Evolutionary conservation across 2,888 invertebrate species (phyloP), one percentile per base, ranked within the genome.

Genomic region (Drosophila mimetica): DNA sequence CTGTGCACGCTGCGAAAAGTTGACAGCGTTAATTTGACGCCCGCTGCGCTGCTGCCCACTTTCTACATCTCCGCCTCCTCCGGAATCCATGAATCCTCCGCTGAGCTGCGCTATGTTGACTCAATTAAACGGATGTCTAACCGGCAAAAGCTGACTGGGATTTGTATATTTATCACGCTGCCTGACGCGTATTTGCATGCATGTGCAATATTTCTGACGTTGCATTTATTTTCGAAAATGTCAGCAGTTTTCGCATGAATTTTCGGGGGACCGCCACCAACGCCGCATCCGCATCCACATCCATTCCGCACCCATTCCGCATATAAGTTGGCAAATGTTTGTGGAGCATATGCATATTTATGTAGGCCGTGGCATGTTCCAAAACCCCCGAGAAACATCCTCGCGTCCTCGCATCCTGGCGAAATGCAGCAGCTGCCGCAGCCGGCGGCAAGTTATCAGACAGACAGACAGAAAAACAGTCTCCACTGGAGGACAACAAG

Each of bases 41-140:
- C 53, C 60, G 50, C 46, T 34, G n/a, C n/a, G n/a, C n/a, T n/a
- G n/a, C n/a, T 30, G 46, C 22, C 18, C 64, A n/a, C 7, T 11
- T 11, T 2, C 18, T 37, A 13, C 39, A 13, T 4, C 8, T 16
- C 37, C 16, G 34, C 18, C 42, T 4, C 7, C 46, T 13, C 1
- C n/a, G 13, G 34, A 34, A 30, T 48, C 46, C 30, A 28, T 28
- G 57, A 34, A 42, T 42, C 59, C 9, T 63, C 36, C 32, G 34
- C 48, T 18, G 59, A n/a, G 42, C 42, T 7, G 3, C 46, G 46
- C 46, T 50, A 55, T 77, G 81, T 84, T 81, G 82, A 82, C 82
- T 82, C 84, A 82, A 84, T 82, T 82, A 84, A 82, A 79, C 74
- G 83, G 77, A 54, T 67, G 75, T 79, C 83, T 81, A 78, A 81